A percentile compares a stretch with the other conserved stretches of the same genome.
These are phyloP conservation scores for Ctenomys sociabilis DNA, from an alignment of 2,113 vertebrate genomes.

Conservation along the genomic window DNA sequence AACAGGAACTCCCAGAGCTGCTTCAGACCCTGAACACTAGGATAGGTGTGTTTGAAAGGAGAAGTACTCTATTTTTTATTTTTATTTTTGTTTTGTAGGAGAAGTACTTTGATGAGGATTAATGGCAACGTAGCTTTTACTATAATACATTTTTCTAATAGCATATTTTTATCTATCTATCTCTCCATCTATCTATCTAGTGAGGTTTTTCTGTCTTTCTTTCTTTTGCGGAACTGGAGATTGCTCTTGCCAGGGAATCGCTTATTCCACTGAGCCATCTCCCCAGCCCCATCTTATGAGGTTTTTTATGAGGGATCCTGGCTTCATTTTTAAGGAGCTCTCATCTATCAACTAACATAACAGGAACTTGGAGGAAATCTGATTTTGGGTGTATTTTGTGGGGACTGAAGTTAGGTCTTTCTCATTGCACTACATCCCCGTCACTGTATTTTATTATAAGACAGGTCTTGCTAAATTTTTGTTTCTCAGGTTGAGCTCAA, in stretches of 20 bases:
- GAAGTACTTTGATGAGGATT: neutral
- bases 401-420: neutral
- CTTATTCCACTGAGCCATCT: too few species aligned
- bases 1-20: neutral
- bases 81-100: too few species aligned
- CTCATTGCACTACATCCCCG: neutral
- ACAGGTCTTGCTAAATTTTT: neutral
- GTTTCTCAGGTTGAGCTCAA: neutral
- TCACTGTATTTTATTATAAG: neutral
- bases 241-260: too few species aligned
- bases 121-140: neutral
- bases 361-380: neutral
- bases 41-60: neutral
- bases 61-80: too few species aligned
- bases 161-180: neutral
- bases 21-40: neutral
- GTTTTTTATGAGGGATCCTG: neutral
- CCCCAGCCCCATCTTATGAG: neutral
- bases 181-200: neutral
- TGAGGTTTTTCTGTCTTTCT: too few species aligned
- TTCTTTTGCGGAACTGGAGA: too few species aligned
- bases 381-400: neutral
- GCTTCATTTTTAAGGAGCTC: neutral
- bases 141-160: neutral
- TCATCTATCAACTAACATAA: neutral